Conservation (phyloP, 2,797 vertebrate genomes). For the Brachyrhaphis roseni region DNA sequence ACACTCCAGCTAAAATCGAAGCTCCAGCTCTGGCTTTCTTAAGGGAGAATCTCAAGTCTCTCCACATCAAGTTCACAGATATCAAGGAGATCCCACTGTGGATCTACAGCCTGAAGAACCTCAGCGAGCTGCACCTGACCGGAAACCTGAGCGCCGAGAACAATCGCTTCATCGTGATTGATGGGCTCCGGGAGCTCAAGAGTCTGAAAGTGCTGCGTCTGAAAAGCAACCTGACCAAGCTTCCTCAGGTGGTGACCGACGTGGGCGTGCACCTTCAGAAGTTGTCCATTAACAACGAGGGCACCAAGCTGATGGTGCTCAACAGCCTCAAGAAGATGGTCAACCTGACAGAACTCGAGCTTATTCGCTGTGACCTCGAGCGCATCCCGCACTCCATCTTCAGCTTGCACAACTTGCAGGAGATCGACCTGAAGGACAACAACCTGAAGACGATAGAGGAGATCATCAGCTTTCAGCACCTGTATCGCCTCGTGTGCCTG, state of each 20-base stretch:
- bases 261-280: conserved; percentile 97
- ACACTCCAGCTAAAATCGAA: conserved; percentile 97
- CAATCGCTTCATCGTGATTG: conserved; percentile 95
- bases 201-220: conserved; percentile 93
- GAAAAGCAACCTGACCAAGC: conserved; percentile 97
- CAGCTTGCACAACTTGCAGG: conserved; percentile 94
- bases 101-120: conserved; percentile 98
- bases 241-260: conserved; percentile 96
- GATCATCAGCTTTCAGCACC: conserved; percentile 99
- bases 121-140: conserved; percentile 93
- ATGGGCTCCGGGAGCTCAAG: conserved; percentile 94
- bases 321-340: conserved; percentile 99
- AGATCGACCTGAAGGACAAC: conserved; percentile 99
- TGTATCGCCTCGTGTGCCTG: conserved; percentile 91
- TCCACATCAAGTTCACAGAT: conserved; percentile 98
- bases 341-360: conserved; percentile 95
- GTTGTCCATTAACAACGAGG: conserved; percentile 97
- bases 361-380: conserved; percentile 94
- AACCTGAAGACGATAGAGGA: conserved; percentile 99
- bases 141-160: conserved; percentile 97
- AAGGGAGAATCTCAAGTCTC: conserved; percentile 91
- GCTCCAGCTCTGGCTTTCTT: conserved; percentile 96
- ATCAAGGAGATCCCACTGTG: conserved; percentile 98
- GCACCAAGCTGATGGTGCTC: conserved; percentile 97
- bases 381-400: conserved; percentile 98